Evolutionary conservation across 2,888 invertebrate genomes (phyloP), one percentile per base, ranked within the genome.

Genomic region (Torymus texanus): DNA sequence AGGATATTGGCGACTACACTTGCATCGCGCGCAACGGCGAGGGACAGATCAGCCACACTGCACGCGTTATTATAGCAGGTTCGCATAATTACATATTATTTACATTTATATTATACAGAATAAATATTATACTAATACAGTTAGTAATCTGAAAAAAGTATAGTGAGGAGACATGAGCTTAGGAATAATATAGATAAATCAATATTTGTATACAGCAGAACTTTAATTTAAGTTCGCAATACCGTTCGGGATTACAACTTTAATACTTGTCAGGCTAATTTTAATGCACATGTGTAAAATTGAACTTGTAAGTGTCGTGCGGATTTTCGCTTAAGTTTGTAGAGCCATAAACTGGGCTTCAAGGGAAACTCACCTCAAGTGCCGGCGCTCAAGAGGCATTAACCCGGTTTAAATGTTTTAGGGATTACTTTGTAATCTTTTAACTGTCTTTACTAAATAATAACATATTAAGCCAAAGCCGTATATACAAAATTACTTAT

Each of bases 1-100:
- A 97, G 89, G 98, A 98, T 91, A 97, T 98, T 88, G 98, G 98
- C 79, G 97, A 97, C 91, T 98, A 98, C 92, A 97, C 97, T 85
- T 98, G 98, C 92, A 96, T 97, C 90, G 98, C 98, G 87, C 94
- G 97, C 87, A 97, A 98, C 92, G 96, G 97, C 87, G 97, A 98
- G 92, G 98, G 98, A 16, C 97, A 97, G 91, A 97, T 98, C 87
- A 97, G 97, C 88, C 97, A 98, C 91, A 97, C 97, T 82, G 97
- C 98, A 85, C 94, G 97, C 90, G 97, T 98, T 90, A 97, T 98
- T 91, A 97, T 98, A 90, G 98, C 98, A 88, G 97, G 93, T 93
- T 85, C 88, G 87, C 79, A 1, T 16, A 41, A 41, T 41, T 8
- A 14, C 41, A 50, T 29, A 50, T 41, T 41, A 18, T 70, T 55